Conservation (phyloP, 2,888 invertebrate genomes). For the Catocala sponsa region DNA sequence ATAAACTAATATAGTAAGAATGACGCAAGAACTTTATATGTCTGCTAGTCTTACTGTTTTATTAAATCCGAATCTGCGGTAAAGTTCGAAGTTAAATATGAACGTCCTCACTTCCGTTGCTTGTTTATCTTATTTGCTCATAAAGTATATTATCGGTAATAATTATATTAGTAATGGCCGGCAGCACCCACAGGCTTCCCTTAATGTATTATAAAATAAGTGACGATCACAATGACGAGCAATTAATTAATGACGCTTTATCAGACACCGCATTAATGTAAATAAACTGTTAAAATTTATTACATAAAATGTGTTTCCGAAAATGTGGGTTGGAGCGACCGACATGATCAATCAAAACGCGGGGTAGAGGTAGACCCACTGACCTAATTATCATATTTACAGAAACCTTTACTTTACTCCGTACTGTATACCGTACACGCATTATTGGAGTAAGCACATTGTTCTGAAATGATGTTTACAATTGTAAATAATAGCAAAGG, state of each 20-base stretch:
- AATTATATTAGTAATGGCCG: constrained; percentile 15
- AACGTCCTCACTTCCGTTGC: constrained; percentile 26
- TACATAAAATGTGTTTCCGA: constrained; percentile 5
- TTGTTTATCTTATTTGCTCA: constrained; percentile 20
- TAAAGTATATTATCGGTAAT: constrained; percentile 14
- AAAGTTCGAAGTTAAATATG: constrained; percentile 32
- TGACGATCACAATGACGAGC: constrained; percentile 2
- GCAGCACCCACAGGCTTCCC: neutral
- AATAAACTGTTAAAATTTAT: constrained; percentile 4
- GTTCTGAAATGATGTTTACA: constrained; percentile 15
- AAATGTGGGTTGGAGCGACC: neutral
- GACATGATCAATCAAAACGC: constrained; percentile 35
- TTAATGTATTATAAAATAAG: constrained; percentile 10
- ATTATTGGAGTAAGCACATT: constrained; percentile 17
- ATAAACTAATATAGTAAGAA: too few relatives aligned
- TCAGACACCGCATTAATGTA: neutral
- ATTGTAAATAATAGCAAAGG: constrained; percentile 25
- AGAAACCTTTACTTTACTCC: constrained; percentile 6
- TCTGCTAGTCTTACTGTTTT: too few relatives aligned
- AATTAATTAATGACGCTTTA: constrained; percentile 5
- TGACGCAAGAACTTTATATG: too few relatives aligned
- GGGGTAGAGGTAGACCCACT: constrained; percentile 40
- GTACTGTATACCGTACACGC: neutral
- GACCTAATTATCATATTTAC: constrained; percentile 42
- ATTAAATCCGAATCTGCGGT: constrained; percentile 23